These are phyloP conservation scores for Jacana jacana DNA, from an alignment of 2,113 vertebrate species.

Conservation along the genomic window DNA sequence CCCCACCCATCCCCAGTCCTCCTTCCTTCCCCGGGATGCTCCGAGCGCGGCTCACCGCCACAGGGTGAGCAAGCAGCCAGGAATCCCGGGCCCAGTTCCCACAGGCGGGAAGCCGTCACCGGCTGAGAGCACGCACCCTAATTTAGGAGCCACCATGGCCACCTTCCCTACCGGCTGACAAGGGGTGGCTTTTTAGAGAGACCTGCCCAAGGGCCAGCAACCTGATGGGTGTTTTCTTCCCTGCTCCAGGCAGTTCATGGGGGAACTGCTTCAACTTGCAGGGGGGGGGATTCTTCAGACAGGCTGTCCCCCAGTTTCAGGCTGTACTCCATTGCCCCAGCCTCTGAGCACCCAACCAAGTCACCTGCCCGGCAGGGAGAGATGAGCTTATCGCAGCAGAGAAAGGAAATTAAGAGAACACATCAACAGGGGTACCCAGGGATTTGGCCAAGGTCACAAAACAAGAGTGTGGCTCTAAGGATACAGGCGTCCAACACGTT, in stretches of 20 bases:
- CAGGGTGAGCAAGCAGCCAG: slow-evolving; percentile 24
- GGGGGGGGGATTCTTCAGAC: background rate
- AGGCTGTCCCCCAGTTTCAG: accelerated
- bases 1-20: background rate
- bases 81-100: background rate
- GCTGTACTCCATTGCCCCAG: background rate
- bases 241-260: background rate
- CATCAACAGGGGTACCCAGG: background rate
- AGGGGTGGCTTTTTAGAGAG: background rate
- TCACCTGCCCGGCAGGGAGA: background rate
- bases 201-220: background rate
- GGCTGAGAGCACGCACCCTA: background rate
- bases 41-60: background rate
- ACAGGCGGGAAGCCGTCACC: background rate
- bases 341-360: background rate
- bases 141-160: background rate
- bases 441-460: slow-evolving; percentile 61
- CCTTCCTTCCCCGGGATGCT: background rate
- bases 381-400: slow-evolving; percentile 10
- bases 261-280: background rate
- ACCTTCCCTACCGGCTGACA: background rate
- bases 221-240: background rate
- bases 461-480: background rate
- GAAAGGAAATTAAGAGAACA: slow-evolving; percentile 51
- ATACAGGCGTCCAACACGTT: background rate